A percentile compares a stretch with the other conserved stretches of the same genome.
These are phyloP conservation scores for Tupaia chinensis DNA, from an alignment of 2,113 vertebrate species.

Conservation along the genomic window DNA sequence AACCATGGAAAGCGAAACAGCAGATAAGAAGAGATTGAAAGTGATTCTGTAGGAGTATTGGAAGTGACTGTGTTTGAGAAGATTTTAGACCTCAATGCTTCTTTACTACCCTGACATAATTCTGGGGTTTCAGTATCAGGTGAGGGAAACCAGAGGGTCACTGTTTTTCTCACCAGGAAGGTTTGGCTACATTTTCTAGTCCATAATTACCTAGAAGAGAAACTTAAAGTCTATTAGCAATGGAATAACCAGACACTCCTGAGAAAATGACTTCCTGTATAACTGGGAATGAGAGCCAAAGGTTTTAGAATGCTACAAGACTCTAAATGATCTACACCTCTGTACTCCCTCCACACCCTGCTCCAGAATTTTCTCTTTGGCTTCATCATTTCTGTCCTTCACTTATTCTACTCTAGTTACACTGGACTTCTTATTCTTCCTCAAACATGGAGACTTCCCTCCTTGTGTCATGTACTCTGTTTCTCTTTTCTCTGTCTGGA, in stretches of 20 bases:
- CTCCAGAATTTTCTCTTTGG: not conserved
- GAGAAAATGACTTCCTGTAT: not conserved
- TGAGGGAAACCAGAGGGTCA: not conserved
- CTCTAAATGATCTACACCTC: not conserved
- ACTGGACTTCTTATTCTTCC: not conserved
- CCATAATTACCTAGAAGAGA: not conserved
- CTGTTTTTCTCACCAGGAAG: not conserved
- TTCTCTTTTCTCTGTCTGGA: not conserved
- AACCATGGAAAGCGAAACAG: too few relatives aligned
- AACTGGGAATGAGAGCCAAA: not conserved
- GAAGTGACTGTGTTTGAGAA: constrained; percentile 21
- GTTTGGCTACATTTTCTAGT: not conserved
- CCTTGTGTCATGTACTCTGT: not conserved
- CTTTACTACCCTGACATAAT: not conserved
- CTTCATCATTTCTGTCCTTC: not conserved
- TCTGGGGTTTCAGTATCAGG: not conserved
- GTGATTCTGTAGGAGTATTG: not conserved
- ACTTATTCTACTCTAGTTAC: not conserved
- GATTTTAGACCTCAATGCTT: not conserved
- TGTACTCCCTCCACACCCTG: not conserved
- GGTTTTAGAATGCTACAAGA: not conserved
- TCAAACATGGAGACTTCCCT: not conserved
- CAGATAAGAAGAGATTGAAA: not conserved
- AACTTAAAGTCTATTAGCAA: not conserved
- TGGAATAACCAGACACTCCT: not conserved